Evolutionary conservation across 2,797 vertebrate genomes (phyloP).

Genomic region (Champsocephalus gunnari): DNA sequence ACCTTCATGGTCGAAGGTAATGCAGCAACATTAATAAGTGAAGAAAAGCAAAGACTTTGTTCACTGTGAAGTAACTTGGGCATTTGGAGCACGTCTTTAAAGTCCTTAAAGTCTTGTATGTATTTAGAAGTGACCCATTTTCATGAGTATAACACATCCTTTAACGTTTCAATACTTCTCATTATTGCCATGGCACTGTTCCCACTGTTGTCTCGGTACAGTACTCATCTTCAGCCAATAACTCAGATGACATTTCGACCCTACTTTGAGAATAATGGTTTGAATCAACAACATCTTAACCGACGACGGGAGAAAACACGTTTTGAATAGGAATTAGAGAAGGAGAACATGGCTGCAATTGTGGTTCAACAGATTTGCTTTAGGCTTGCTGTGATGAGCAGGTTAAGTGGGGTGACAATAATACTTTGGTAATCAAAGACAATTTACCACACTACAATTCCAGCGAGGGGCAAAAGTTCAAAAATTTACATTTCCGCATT

Average conservation of each 20-base stretch:
- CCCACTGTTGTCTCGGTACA: not conserved
- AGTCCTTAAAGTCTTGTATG: not conserved
- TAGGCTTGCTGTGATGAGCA: conserved; percentile 63
- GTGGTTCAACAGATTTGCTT: conserved; percentile 41
- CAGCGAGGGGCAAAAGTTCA: conserved; percentile 71
- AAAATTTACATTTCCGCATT: conserved; percentile 68
- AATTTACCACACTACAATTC: conserved; percentile 76
- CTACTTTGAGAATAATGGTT: conserved; percentile 8
- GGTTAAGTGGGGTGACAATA: conserved; percentile 82
- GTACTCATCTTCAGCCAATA: not conserved
- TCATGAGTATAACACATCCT: not conserved
- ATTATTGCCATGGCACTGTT: not conserved
- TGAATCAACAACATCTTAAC: not conserved
- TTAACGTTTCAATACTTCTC: not conserved
- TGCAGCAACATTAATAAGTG: not conserved
- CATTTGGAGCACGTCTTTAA: not conserved
- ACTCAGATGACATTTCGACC: conserved; percentile 7
- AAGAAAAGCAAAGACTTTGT: not conserved
- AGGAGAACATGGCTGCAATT: conserved; percentile 21
- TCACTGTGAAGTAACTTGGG: not conserved
- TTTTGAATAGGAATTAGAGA: conserved; percentile 12
- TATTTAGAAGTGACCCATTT: not conserved
- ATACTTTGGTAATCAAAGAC: conserved; percentile 79
- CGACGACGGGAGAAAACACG: conserved; percentile 8
- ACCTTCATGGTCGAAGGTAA: conserved; percentile 3